phyloP scores from a whole-genome alignment of 2,113 vertebrate species.

The Apistogramma diplotaenia region DNA sequence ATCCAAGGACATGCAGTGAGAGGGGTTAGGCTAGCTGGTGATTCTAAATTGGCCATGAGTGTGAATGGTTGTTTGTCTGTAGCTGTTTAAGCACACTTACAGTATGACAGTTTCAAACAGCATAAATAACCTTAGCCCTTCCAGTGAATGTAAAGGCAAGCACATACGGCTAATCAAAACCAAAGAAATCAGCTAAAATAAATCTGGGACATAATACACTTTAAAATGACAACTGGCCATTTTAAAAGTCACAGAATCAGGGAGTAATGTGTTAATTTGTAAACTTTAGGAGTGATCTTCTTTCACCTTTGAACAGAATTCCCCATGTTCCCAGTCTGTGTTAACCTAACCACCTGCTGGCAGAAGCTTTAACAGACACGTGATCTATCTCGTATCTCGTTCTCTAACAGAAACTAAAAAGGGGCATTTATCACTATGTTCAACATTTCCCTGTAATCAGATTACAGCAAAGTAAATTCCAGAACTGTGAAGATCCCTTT shows the following conservation, averaged over 20 bases:
- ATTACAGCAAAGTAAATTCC: not conserved
- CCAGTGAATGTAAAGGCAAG: not conserved
- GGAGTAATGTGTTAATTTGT: not conserved
- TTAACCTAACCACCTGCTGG: not conserved
- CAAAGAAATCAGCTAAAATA: not conserved
- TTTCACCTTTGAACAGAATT: not conserved
- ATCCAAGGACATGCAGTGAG: not conserved
- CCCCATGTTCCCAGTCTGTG: not conserved
- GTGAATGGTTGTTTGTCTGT: too few species aligned
- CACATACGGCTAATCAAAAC: not conserved
- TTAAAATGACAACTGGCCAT: not conserved
- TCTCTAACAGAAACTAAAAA: not conserved
- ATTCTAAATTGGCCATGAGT: not conserved
- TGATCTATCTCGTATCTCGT: not conserved
- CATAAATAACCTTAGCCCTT: not conserved
- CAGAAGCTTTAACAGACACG: not conserved
- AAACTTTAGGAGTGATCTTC: not conserved
- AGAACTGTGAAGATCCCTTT: not conserved
- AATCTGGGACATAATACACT: not conserved
- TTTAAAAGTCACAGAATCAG: not conserved
- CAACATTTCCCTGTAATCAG: not conserved
- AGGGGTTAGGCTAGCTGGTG: not conserved
- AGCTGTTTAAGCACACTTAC: not conserved
- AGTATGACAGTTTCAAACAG: not conserved
- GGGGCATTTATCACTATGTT: not conserved